Evolutionary conservation across 2,797 vertebrate genomes (phyloP).

Genomic region (Crossoptilon crossoptilon): DNA sequence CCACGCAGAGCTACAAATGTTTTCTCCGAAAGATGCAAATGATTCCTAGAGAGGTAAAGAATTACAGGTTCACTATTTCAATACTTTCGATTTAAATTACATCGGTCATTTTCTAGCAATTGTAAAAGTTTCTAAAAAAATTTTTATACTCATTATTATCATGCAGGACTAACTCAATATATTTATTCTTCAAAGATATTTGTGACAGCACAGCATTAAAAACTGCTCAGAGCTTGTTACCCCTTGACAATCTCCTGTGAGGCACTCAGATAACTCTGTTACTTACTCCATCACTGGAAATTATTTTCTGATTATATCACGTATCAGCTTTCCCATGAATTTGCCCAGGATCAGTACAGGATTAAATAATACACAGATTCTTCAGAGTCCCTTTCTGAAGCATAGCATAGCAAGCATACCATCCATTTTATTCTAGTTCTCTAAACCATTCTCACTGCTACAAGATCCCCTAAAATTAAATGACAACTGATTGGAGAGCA

Average conservation of each 20-base stretch:
- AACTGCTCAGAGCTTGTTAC: not conserved
- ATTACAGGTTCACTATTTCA: not conserved
- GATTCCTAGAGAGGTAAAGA: not conserved
- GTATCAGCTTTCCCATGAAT: not conserved
- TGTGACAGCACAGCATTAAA: not conserved
- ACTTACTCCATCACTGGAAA: not conserved
- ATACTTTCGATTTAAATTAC: not conserved
- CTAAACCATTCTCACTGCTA: not conserved
- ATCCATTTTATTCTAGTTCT: not conserved
- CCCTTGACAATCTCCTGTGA: not conserved
- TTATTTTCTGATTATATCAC: not conserved
- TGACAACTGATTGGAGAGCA: not conserved
- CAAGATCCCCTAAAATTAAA: not conserved
- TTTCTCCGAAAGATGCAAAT: not conserved
- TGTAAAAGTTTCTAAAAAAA: not conserved
- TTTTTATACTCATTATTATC: not conserved
- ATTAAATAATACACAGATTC: not conserved
- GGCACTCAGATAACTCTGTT: not conserved
- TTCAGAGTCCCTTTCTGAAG: not conserved
- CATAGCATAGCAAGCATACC: not conserved
- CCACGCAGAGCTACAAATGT: not conserved
- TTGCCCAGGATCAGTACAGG: not conserved
- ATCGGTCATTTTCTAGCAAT: not conserved
- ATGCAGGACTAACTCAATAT: not conserved
- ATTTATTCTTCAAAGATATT: not conserved